These are phyloP conservation scores for Zaprionus vittiger DNA, from an alignment of 1,140 invertebrate species.

Conservation along the genomic window DNA sequence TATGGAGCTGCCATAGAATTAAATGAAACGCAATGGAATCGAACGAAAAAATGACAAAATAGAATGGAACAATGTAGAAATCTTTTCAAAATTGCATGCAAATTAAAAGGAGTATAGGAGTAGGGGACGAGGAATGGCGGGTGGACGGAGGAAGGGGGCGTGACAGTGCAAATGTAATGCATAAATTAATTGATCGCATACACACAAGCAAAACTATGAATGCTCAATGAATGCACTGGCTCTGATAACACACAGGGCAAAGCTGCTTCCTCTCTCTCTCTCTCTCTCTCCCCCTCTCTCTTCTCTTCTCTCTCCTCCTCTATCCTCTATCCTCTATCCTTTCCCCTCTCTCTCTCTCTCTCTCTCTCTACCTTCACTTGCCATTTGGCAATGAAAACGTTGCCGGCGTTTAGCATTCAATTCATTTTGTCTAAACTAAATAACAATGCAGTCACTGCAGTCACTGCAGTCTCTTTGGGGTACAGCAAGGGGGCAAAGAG, in stretches of 20 bases:
- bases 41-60: background rate
- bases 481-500: background rate
- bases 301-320: background rate
- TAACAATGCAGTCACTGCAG: constrained; percentile 69
- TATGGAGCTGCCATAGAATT: background rate
- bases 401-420: constrained; percentile 63
- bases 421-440: constrained; percentile 77
- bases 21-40: constrained; percentile 16
- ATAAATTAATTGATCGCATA: constrained; percentile 73
- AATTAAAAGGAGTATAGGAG: constrained; percentile 47
- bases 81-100: constrained; percentile 61
- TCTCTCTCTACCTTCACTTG: background rate
- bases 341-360: background rate
- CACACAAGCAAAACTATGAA: constrained; percentile 60
- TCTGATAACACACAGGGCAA: constrained; percentile 47
- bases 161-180: constrained; percentile 65
- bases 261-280: background rate
- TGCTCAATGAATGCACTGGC: constrained; percentile 50
- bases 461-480: background rate
- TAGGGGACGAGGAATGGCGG: background rate
- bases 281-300: background rate
- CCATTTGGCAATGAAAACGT: constrained; percentile 60
- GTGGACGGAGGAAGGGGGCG: background rate
- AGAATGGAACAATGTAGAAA: constrained; percentile 15
- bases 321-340: too few relatives aligned